These are phyloP conservation scores for Carposina sasakii DNA, from an alignment of 1,140 invertebrate species.

Conservation along the genomic window DNA sequence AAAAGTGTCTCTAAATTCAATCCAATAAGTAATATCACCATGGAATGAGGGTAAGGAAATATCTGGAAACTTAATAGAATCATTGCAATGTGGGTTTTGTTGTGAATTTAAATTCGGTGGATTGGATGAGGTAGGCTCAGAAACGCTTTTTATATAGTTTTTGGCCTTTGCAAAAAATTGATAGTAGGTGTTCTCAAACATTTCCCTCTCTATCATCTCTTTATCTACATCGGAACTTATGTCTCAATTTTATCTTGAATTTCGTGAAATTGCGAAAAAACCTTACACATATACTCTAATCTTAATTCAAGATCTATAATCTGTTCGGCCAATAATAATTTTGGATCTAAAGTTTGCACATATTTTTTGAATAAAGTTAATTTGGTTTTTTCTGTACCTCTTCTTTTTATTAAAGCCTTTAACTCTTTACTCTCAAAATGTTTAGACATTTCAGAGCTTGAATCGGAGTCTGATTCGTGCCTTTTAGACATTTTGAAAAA, in stretches of 20 bases:
- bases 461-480: background rate
- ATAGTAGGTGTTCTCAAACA: background rate
- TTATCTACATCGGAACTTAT: background rate
- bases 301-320: background rate
- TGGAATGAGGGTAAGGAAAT: background rate
- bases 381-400: background rate
- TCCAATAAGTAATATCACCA: background rate
- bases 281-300: background rate
- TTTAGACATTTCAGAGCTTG: background rate
- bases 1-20: conserved; percentile 3
- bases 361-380: conserved; percentile 3
- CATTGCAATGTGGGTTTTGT: background rate
- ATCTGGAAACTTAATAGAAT: background rate
- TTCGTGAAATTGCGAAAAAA: background rate
- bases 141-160: background rate
- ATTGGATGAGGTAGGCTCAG: background rate
- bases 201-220: background rate
- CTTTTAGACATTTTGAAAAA: too few species aligned
- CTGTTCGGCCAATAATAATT: background rate
- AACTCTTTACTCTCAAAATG: background rate
- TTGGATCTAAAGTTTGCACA: background rate
- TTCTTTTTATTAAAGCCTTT: background rate
- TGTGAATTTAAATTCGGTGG: background rate
- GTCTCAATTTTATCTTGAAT: conserved; percentile 1
- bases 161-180: background rate